Evolutionary conservation across 1,140 invertebrate genomes (phyloP).

Genomic region (Microplitis mediator): DNA sequence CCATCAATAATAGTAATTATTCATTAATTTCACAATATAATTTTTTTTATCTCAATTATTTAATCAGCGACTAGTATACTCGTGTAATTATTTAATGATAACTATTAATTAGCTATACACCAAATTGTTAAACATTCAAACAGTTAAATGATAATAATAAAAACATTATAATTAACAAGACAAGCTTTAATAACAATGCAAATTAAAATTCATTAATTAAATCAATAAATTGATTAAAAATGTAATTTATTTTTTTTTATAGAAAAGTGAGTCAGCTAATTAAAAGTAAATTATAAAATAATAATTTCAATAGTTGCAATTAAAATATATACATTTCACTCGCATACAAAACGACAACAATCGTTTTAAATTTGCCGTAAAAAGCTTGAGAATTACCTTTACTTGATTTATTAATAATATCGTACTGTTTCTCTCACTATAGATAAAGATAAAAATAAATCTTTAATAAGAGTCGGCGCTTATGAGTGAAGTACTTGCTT

Average conservation of each 20-base stretch:
- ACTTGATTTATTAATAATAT: neutral
- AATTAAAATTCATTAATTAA: neutral
- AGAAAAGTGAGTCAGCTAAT: too few relatives aligned
- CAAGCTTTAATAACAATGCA: conserved; percentile 12
- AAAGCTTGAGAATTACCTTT: conserved; percentile 13
- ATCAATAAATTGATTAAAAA: neutral
- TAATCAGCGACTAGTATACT: neutral
- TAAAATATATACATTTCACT: conserved; percentile 9
- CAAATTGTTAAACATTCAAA: neutral
- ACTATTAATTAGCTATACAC: too few relatives aligned
- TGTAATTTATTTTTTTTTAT: too few relatives aligned
- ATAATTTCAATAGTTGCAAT: neutral
- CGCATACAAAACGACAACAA: neutral
- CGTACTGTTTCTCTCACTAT: neutral
- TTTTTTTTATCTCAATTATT: neutral
- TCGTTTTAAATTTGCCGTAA: conserved; percentile 8
- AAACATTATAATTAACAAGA: neutral
- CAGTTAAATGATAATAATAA: neutral
- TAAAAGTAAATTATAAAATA: too few relatives aligned
- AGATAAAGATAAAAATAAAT: neutral
- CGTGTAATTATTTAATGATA: neutral
- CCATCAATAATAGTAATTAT: neutral
- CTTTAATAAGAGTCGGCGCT: conserved; percentile 17
- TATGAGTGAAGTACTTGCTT: conserved; percentile 16
- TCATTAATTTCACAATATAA: neutral